A percentile compares a stretch with the other conserved stretches of the same genome.
These are phyloP conservation scores for Ceratina australensis DNA, from an alignment of 1,140 invertebrate species.

Conservation along the genomic window DNA sequence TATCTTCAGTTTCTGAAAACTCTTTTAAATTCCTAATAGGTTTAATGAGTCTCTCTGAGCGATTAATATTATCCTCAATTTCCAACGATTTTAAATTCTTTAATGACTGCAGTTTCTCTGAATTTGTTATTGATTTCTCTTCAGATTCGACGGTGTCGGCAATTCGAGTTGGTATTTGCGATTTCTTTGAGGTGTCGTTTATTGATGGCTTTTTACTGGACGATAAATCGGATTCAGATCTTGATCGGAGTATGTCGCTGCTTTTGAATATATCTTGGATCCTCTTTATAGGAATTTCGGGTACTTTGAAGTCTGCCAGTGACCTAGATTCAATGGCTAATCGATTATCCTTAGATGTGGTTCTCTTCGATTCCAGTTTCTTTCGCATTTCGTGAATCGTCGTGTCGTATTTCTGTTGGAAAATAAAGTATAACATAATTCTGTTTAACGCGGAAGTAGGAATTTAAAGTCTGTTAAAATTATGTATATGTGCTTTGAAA, in stretches of 20 bases:
- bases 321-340: slow-evolving; percentile 74
- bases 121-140: no score
- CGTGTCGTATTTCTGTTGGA: slow-evolving; percentile 74
- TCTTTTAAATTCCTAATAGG: slow-evolving; percentile 13
- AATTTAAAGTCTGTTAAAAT: background rate
- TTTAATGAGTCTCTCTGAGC: slow-evolving; percentile 10
- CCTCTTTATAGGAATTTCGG: slow-evolving; percentile 75
- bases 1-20: no score
- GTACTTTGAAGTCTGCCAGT: slow-evolving; percentile 76
- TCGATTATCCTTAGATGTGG: slow-evolving; percentile 69
- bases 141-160: slow-evolving; percentile 8
- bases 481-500: no score
- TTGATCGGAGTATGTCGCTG: slow-evolving; percentile 72
- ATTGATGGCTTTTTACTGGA: slow-evolving; percentile 38
- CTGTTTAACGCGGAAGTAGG: background rate
- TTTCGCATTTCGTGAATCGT: slow-evolving; percentile 77
- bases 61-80: slow-evolving; percentile 27
- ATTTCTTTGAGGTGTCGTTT: slow-evolving; percentile 40
- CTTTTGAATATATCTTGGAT: slow-evolving; percentile 76
- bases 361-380: slow-evolving; percentile 73
- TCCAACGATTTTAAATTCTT: no score
- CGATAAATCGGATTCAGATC: slow-evolving; percentile 73
- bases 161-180: no score
- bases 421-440: slow-evolving; percentile 22
- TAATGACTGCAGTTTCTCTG: no score